phyloP scores from a whole-genome alignment of 2,113 vertebrate genomes.

The Trematomus loennbergii region DNA sequence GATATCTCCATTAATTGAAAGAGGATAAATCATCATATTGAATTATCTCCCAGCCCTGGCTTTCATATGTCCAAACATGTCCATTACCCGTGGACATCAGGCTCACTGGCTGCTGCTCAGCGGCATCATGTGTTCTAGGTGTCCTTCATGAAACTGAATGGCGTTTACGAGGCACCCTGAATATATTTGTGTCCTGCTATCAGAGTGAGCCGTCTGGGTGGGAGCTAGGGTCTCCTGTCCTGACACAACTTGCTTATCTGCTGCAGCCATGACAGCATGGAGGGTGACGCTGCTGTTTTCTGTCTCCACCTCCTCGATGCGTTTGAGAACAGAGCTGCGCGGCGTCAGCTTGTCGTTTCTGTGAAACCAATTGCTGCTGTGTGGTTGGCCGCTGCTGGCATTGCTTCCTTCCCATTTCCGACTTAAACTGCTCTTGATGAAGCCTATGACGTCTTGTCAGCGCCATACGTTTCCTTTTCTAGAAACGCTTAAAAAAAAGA shows the following conservation, averaged over 20 bases:
- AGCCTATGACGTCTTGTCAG: slow-evolving; percentile 23
- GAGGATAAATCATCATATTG: no score
- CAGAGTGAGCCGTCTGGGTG: slow-evolving; percentile 53
- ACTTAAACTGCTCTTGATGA: slow-evolving; percentile 27
- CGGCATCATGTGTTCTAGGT: not conserved
- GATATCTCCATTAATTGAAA: no score
- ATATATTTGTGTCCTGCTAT: slow-evolving; percentile 67
- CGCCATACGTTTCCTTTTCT: slow-evolving; percentile 63
- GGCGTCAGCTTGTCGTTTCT: slow-evolving; percentile 33
- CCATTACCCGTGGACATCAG: no score
- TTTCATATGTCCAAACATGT: no score
- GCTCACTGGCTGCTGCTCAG: not conserved
- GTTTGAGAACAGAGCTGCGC: slow-evolving; percentile 4
- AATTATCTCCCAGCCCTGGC: no score
- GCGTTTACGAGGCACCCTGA: slow-evolving; percentile 43
- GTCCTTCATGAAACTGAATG: slow-evolving; percentile 22
- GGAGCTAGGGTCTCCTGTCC: slow-evolving; percentile 44
- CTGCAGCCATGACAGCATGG: slow-evolving; percentile 42
- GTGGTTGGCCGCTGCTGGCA: slow-evolving; percentile 54
- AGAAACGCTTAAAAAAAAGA: slow-evolving; percentile 7
- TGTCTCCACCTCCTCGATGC: not conserved
- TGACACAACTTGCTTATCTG: slow-evolving; percentile 63
- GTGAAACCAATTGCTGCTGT: slow-evolving; percentile 45
- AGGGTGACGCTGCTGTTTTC: slow-evolving; percentile 37
- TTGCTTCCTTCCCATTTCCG: slow-evolving; percentile 71